Evolutionary conservation across 2,113 vertebrate genomes (phyloP), one percentile per base, ranked within the genome.

Genomic region (Clarias gariepinus): DNA sequence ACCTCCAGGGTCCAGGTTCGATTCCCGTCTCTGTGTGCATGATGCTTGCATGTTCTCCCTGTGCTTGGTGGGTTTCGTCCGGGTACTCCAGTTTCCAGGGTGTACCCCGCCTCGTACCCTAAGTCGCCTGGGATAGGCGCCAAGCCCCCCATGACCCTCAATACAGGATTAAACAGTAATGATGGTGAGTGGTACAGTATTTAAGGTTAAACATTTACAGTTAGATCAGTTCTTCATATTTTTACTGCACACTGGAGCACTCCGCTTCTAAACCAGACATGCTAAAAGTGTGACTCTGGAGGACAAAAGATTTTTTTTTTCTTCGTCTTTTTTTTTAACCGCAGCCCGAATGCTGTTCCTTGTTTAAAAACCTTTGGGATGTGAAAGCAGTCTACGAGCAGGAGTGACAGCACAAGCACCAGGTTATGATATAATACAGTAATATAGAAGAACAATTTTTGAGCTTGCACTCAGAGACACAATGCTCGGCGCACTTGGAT

Each of bases 351-450:
- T 7, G 61, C 30, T 68, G 74, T 36, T 68, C 28, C 8, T 21
- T 30, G 52, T 80, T 84, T 73, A 71, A 81, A 73, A 84, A 19
- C 25, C 47, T 41, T 80, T 64, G 30, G 12, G n/a, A 23, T 33
- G 19, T 25, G n/a, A 16, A 53, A 68, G 33, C 55, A 84, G 13
- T 82, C n/a, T 73, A 25, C 4, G 15, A 80, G 36, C 73, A 83
- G 36, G 2, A 2, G 36, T 66, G 61, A 58, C 81, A 81, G 77
- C 69, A 47, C 28, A 16, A 81, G 33, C 57, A 28, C 78, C 85
- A 81, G 78, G 85, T 78, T 47, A 66, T 81, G 78, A 81, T 81
- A 47, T 73, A 73, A 78, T 55, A 69, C 61, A 53, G 77, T 83
- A 66, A 55, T 60, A 55, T 30, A 80, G 36, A 28, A 63, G 82